Evolutionary conservation across 2,797 vertebrate species (phyloP).

Genomic region (Anomalospiza imberbis): DNA sequence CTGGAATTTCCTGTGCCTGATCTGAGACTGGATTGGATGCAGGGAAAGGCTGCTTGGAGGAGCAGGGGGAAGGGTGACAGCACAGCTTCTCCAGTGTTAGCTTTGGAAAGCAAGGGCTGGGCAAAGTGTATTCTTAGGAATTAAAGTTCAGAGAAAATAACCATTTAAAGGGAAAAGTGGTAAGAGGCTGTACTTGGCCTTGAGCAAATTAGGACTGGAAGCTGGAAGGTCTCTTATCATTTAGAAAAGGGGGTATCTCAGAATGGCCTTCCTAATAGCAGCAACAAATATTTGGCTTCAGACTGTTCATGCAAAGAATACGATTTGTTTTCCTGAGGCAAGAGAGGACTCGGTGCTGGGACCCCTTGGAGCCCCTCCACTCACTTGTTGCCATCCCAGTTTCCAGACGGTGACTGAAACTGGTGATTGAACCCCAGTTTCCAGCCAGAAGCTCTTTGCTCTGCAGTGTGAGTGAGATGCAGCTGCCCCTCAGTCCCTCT

Average conservation of each 20-base stretch:
- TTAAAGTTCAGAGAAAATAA: background rate
- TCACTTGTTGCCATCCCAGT: background rate
- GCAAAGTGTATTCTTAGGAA: background rate
- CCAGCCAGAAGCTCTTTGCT: background rate
- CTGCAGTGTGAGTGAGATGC: background rate
- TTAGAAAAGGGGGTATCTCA: background rate
- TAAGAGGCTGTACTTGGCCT: background rate
- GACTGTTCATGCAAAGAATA: background rate
- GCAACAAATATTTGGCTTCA: background rate
- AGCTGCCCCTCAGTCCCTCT: background rate
- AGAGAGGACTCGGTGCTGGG: background rate
- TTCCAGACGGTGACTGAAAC: background rate
- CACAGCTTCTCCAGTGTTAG: background rate
- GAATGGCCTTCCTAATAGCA: background rate
- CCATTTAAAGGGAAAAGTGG: background rate
- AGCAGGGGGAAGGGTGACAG: background rate
- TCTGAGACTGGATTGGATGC: background rate
- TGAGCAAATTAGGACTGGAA: background rate
- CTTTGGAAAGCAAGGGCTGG: background rate
- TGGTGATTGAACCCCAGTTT: background rate
- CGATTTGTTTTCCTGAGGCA: fast-evolving
- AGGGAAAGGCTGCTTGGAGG: background rate
- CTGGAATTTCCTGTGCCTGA: background rate
- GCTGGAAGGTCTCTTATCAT: background rate
- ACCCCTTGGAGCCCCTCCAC: background rate